These are phyloP conservation scores for Leptosomus discolor DNA, from an alignment of 2,113 vertebrate species.

Conservation along the genomic window DNA sequence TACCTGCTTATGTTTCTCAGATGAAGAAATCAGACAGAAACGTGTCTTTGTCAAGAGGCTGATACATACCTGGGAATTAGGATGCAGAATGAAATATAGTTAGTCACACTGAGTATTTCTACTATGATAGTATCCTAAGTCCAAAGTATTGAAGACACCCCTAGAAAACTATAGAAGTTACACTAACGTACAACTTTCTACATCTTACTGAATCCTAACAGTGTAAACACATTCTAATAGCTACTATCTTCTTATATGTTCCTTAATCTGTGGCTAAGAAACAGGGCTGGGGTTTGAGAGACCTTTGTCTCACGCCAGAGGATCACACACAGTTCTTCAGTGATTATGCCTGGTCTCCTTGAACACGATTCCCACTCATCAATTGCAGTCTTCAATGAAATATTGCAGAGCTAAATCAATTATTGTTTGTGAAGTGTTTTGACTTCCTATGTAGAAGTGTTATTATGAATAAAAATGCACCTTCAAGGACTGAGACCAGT, in stretches of 20 bases:
- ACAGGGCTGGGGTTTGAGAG: not conserved
- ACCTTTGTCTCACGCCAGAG: not conserved
- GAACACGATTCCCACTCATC: not conserved
- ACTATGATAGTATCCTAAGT: fast-evolving
- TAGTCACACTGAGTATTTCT: not conserved
- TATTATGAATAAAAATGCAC: not conserved
- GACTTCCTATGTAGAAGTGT: not conserved
- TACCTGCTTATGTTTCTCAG: not conserved
- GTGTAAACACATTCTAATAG: not conserved
- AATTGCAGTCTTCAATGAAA: not conserved
- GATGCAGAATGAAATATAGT: not conserved
- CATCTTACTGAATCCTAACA: not conserved
- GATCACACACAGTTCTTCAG: not conserved
- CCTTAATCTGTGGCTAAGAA: not conserved
- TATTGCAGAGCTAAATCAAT: not conserved
- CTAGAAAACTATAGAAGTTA: not conserved
- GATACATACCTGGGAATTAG: not conserved
- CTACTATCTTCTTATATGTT: not conserved
- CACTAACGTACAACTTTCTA: not conserved
- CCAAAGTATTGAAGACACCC: not conserved
- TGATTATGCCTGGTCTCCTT: not conserved
- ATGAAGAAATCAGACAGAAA: not conserved
- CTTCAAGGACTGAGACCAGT: not conserved
- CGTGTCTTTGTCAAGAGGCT: not conserved
- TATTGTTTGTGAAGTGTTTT: fast-evolving